Base-by-base conservation (phyloP, 2,888 invertebrate species). In the Antheraea assamensis region DNA sequence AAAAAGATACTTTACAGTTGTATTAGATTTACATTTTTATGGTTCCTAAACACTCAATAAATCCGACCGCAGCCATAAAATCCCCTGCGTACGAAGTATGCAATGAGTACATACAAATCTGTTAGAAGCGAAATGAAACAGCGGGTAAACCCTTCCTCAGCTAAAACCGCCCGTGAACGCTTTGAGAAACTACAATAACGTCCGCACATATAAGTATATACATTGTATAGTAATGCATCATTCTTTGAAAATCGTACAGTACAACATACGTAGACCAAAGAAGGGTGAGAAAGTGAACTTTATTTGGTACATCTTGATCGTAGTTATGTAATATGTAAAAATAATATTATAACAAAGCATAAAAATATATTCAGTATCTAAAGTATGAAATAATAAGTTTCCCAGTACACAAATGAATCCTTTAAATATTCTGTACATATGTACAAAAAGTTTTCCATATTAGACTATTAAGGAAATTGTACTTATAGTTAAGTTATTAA, bases 141-240 rank as follows among this genome's bases (percentile, higher is more conserved):
- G 79, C 81, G 71, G 35, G 47, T 47, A 71, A 75, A 74, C 72
- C 76, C 89, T 92, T 87, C 91, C 91, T 89, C 86, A 86, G 87
- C 82, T 84, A 79, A 84, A 88, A 89, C 86, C 85, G 84, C 85
- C 82, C 80, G 83, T 81, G 80, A 76, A 82, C 87, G 89, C 92
- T 92, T 93, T 92, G 90, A 89, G 90, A 91, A 93, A 93, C 92
- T 94, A 94, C 93, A 94, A 94, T 94, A 91, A 90, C 88, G 87
- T 90, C 83, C 87, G 82, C 83, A 66, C 85, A 85, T 88, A 85
- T 42, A 42, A 10, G 42, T 81, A 85, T 87, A 90, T 90, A 89
- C 89, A 91, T 89, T 93, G 92, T 94, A 92, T 90, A 91, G 61
- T 61, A 61, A 30, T 17, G 30, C 17, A 30, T 30, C 61, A 64